Percentiles rank a stretch among this genome's conserved stretches.
Conservation (phyloP, 2,797 vertebrate species). For the Schizopygopsis malacanthus region DNA sequence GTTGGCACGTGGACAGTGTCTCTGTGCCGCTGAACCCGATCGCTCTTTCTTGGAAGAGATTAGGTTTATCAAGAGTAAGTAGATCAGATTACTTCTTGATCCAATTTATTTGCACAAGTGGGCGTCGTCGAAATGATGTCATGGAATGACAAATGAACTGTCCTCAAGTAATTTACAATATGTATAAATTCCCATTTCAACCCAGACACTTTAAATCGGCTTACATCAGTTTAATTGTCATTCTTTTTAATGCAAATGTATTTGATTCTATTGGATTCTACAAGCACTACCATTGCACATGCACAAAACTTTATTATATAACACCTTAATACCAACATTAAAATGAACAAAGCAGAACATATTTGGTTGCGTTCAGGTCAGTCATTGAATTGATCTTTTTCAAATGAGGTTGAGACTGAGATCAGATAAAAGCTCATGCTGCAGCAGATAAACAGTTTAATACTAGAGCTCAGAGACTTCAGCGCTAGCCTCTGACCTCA, state of each 20-base stretch:
- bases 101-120: conserved; percentile 66
- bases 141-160: conserved; percentile 25
- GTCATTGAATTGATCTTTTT: not conserved
- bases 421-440: not conserved
- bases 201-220: not conserved
- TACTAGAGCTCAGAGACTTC: conserved; percentile 9
- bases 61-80: conserved; percentile 76
- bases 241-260: not conserved
- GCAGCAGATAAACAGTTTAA: conserved; percentile 4
- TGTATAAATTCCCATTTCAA: not conserved
- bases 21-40: not conserved
- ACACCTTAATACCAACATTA: not conserved
- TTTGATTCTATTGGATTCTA: not conserved
- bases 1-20: not conserved
- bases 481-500: not conserved
- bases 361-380: not conserved
- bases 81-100: conserved; percentile 83
- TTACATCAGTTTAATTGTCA: not conserved
- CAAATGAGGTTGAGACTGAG: not conserved
- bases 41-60: conserved; percentile 55
- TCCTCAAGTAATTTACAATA: conserved; percentile 1
- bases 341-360: not conserved
- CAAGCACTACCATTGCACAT: not conserved
- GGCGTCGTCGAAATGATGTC: conserved; percentile 23
- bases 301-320: not conserved